These are phyloP conservation scores for Pyrrhosoma nymphula DNA, from an alignment of 2,888 invertebrate genomes.

Conservation along the genomic window DNA sequence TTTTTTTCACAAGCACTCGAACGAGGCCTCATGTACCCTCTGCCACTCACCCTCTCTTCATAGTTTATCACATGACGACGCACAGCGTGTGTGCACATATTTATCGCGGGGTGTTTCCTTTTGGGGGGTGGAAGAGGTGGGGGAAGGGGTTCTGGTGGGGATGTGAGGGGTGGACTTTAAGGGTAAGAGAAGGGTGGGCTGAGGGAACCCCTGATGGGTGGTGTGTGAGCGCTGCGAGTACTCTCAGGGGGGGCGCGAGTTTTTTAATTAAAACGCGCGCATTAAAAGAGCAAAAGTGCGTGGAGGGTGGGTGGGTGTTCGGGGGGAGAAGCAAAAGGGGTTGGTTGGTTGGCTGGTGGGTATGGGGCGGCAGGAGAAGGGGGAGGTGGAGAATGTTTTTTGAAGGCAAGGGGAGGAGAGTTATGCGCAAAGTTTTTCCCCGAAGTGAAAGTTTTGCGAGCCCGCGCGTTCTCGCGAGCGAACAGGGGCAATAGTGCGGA, in stretches of 20 bases:
- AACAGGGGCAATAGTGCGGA: slow-evolving; percentile 22
- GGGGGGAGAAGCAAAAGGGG: not conserved
- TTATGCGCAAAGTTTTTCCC: slow-evolving; percentile 59
- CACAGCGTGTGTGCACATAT: too few species aligned
- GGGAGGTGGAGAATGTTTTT: not conserved
- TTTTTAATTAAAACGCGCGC: slow-evolving; percentile 62
- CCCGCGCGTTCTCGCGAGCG: too few species aligned
- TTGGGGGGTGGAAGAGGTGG: not conserved
- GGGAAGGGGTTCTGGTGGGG: not conserved
- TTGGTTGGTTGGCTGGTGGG: not conserved
- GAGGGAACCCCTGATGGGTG: too few species aligned
- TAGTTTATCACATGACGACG: too few species aligned
- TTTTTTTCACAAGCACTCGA: too few species aligned
- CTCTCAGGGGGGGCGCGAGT: slow-evolving; percentile 17
- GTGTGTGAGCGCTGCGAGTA: too few species aligned
- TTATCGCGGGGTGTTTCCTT: too few species aligned
- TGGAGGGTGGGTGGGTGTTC: not conserved
- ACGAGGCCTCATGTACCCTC: not conserved
- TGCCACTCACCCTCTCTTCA: not conserved
- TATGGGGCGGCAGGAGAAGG: not conserved
- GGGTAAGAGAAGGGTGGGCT: too few species aligned
- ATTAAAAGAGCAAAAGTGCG: slow-evolving; percentile 57
- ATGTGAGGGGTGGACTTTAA: too few species aligned
- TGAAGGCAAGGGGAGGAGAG: slow-evolving; percentile 9
- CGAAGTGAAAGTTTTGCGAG: slow-evolving; percentile 58